Percentiles rank a stretch among this genome's conserved stretches.
Evolutionary conservation across 2,113 vertebrate genomes (phyloP).

Genomic region (Notechis scutatus): DNA sequence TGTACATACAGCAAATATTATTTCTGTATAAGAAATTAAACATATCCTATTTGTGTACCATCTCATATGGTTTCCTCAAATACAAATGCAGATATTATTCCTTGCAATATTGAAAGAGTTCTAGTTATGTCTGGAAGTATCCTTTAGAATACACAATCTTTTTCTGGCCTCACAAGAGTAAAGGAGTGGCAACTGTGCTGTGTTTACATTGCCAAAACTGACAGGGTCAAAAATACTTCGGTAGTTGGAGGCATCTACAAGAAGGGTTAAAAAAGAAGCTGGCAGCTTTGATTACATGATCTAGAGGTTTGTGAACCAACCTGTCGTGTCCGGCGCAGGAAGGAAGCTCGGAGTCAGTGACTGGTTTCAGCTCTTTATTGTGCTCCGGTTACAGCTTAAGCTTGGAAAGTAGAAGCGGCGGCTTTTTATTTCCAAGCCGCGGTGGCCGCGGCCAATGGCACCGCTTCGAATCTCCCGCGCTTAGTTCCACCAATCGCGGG

Average conservation of each 20-base stretch:
- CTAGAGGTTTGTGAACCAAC: background rate
- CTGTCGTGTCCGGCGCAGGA: too few species aligned
- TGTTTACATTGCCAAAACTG: background rate
- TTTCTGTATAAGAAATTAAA: background rate
- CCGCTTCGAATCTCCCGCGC: too few species aligned
- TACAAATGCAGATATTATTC: background rate
- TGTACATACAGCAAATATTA: background rate
- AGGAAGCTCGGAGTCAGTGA: too few species aligned
- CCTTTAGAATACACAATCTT: background rate
- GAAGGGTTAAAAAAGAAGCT: background rate
- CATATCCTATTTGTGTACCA: background rate
- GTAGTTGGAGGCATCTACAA: background rate
- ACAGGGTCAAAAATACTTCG: background rate
- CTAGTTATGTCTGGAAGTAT: background rate
- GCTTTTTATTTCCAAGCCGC: too few species aligned
- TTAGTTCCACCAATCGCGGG: too few species aligned
- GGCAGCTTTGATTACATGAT: background rate
- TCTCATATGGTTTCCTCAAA: background rate
- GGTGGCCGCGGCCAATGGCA: too few species aligned
- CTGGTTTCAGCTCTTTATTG: too few species aligned
- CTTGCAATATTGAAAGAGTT: background rate
- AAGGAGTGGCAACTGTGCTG: background rate
- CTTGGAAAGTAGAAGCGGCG: too few species aligned
- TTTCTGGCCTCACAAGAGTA: background rate
- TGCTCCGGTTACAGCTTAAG: too few species aligned